Base-by-base conservation (phyloP, 2,113 vertebrate species). In the Hydropotes inermis region DNA sequence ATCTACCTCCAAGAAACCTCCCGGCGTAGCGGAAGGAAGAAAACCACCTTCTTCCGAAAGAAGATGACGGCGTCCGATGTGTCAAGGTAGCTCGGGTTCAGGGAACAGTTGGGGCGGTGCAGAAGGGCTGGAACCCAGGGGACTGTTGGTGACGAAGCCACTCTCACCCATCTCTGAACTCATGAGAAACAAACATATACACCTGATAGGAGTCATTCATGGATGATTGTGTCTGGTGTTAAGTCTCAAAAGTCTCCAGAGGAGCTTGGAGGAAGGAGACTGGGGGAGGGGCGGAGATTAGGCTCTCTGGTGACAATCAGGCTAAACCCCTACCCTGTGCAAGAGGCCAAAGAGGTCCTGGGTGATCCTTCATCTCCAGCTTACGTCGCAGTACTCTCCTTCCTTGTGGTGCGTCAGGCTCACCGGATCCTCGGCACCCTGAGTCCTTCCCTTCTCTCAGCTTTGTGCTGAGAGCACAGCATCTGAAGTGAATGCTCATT, bases 1-100 rank as follows among this genome's bases (percentile, higher is more conserved):
- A 99, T 99, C 1, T 99, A 99, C 97, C 99, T 99, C 97, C 99
- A 99, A 98, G 99, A 99, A 98, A 99, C 99, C 87, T 99, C 99
- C 60, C 99, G 99, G 27, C 98, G 98, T 19, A 96, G 98, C 2
- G 99, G 98, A 78, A 99, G 99, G 96, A 99, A 98, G 97, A 99
- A 99, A 97, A 97, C 98, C 39, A 88, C 98, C 78, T 99, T 98
- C 93, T 99, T 99, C 98, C 99, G 99, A 95, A 99, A 99, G 98
- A 99, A 99, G 97, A 99, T 99, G 99, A 99, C 99, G 43, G 99
- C 99, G 21, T 99, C 99, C 12, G 99, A 99, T 25, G 99, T 99
- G 39, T 99, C 99, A 1, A 99, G 99, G 99, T 99, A 98, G 39
- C 67, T 90, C 1, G 0, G 19, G 45, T 45, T 47, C 25, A 3